Percentiles rank a stretch among this genome's conserved stretches.
Conservation (phyloP, 2,113 vertebrate genomes). For the Polypterus bichir region DNA sequence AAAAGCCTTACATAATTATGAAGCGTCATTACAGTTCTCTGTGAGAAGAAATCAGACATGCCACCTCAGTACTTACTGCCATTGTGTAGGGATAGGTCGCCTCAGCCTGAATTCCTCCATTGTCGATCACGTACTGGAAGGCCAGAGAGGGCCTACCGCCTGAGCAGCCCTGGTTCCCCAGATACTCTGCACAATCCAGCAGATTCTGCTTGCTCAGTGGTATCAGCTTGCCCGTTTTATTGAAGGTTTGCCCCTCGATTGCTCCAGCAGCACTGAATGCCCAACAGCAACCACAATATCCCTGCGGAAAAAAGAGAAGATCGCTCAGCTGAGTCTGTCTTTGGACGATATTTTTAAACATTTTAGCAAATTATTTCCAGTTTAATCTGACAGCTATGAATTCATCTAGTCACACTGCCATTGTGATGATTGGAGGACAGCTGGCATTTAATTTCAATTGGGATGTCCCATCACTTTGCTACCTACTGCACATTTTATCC, state of each 20-base stretch:
- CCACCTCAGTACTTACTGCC: not conserved
- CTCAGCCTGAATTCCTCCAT: constrained; percentile 18
- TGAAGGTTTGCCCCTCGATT: constrained; percentile 14
- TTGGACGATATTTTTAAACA: too few relatives aligned
- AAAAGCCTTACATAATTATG: too few relatives aligned
- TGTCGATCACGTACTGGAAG: constrained; percentile 13
- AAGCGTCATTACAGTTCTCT: too few relatives aligned
- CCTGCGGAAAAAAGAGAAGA: not conserved
- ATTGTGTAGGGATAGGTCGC: constrained; percentile 16
- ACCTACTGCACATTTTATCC: too few relatives aligned
- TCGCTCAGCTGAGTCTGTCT: too few relatives aligned
- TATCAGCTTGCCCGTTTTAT: constrained; percentile 13
- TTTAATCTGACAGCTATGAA: too few relatives aligned
- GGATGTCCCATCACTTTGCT: too few relatives aligned
- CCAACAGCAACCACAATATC: constrained; percentile 14
- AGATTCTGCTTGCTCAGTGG: constrained; percentile 18
- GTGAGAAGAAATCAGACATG: too few relatives aligned
- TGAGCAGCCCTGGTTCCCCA: constrained; percentile 14
- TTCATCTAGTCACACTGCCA: too few relatives aligned
- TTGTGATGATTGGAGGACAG: too few relatives aligned
- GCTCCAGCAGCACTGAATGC: constrained; percentile 17
- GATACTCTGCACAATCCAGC: constrained; percentile 8
- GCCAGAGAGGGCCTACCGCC: constrained; percentile 11
- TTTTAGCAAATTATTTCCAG: too few relatives aligned
- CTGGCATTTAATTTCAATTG: too few relatives aligned